These are phyloP conservation scores for Gambusia holbrooki DNA, from an alignment of 2,113 vertebrate genomes.

Conservation along the genomic window DNA sequence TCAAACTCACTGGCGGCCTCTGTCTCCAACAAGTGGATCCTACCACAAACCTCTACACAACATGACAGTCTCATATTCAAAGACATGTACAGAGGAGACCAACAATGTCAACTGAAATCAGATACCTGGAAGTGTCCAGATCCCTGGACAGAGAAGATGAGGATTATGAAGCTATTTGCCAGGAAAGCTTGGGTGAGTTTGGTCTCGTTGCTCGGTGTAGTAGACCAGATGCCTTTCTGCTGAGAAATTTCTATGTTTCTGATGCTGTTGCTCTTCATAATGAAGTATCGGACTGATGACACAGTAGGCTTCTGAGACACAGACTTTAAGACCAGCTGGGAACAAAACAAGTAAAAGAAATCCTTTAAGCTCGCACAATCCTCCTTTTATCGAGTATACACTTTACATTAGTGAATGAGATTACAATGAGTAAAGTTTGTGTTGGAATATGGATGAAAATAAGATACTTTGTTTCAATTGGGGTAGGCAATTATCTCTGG, in stretches of 20 bases:
- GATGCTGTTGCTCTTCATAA: conserved; percentile 92
- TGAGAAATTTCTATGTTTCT: conserved; percentile 92
- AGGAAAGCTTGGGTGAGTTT: conserved; percentile 88
- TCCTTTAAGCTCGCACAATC: too few species aligned
- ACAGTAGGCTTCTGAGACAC: conserved; percentile 71
- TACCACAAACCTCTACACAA: too few species aligned
- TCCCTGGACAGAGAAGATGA: conserved; percentile 94
- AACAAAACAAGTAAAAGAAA: not conserved
- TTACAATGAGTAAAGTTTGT: too few species aligned
- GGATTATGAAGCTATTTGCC: conserved; percentile 83
- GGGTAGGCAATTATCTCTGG: too few species aligned
- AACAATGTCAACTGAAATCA: not conserved
- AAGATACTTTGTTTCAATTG: too few species aligned
- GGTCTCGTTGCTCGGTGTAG: conserved; percentile 85
- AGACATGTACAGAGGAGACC: too few species aligned
- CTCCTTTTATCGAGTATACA: too few species aligned
- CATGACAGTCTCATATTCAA: too few species aligned
- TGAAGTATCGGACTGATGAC: conserved; percentile 85
- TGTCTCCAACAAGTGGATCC: too few species aligned
- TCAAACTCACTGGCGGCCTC: too few species aligned
- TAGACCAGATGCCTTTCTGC: conserved; percentile 92
- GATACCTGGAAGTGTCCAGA: conserved; percentile 93
- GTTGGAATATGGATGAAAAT: too few species aligned
- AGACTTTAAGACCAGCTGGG: conserved; percentile 71
- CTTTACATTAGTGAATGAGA: too few species aligned